Conservation (phyloP, 2,888 invertebrate species). For the Diogma glabrata region DNA sequence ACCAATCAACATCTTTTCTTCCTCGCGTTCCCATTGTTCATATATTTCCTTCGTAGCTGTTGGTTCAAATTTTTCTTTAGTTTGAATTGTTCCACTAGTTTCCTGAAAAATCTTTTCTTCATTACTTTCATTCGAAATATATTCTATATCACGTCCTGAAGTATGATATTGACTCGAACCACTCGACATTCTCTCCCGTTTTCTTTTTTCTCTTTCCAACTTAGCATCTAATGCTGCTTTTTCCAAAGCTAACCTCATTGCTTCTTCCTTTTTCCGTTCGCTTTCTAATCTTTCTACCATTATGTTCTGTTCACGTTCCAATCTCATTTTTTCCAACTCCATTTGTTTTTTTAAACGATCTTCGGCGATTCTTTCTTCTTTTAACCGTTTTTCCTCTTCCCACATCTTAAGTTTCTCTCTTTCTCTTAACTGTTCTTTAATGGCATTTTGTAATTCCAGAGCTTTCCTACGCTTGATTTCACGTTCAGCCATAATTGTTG, state of each 20-base stretch:
- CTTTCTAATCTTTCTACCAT: slow-evolving; percentile 56
- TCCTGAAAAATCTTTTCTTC: slow-evolving; percentile 6
- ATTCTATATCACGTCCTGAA: slow-evolving; percentile 24
- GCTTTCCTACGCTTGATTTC: slow-evolving; percentile 73
- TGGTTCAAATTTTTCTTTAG: slow-evolving; percentile 11
- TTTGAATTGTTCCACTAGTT: slow-evolving; percentile 17
- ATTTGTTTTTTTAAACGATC: slow-evolving; percentile 61
- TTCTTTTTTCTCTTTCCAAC: slow-evolving; percentile 47
- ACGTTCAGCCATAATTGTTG: slow-evolving; percentile 65
- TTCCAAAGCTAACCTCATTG: slow-evolving; percentile 65
- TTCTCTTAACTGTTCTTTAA: slow-evolving; percentile 74
- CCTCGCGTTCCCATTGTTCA: no score
- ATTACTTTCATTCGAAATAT: slow-evolving; percentile 25
- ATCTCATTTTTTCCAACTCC: slow-evolving; percentile 52
- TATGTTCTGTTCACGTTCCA: slow-evolving; percentile 59
- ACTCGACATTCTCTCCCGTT: slow-evolving; percentile 24
- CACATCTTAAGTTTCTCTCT: slow-evolving; percentile 61
- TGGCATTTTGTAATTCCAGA: slow-evolving; percentile 74
- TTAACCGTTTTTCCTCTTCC: slow-evolving; percentile 59
- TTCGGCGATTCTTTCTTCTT: slow-evolving; percentile 74
- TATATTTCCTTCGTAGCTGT: not conserved
- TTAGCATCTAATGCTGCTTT: slow-evolving; percentile 64
- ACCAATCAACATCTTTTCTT: no score
- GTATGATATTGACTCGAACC: not conserved
- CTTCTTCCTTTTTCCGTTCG: slow-evolving; percentile 60